Base-by-base conservation (phyloP, 2,888 invertebrate genomes). In the Leucania comma region DNA sequence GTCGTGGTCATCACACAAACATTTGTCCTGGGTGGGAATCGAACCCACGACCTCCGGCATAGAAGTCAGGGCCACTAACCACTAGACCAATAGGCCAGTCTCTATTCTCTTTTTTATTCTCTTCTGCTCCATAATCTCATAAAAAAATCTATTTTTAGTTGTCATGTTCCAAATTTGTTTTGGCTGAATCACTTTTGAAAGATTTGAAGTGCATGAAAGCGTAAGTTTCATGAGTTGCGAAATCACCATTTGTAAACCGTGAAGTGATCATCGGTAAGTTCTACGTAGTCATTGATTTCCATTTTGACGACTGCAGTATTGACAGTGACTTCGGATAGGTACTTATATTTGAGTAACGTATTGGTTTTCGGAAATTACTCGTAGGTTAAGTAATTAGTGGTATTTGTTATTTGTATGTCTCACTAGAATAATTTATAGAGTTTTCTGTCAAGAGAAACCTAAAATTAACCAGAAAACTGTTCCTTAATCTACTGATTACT, bases 401-500 rank as follows among this genome's bases (percentile, higher is more conserved):
- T 17, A 5, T 20, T 17, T 42, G 6, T 42, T 42, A 17, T 42
- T 42, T 6, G 17, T 1, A 51, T 38, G 24, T 50, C 9, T 46
- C n/a, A 65, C 14, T 51, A 46, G 14, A 53, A 35, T 38, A 51
- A 75, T 57, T 50, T 35, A 24, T 24, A 35, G 26, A 51, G 14
- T 51, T 69, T 62, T 73, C 59, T 62, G 73, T 74, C 58, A 68
- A 59, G 54, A 46, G 5, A 62, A 10, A 64, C 46, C 20, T 68
- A 60, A 75, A 71, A 79, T 77, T 67, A 72, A 38, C 35, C 20
- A 68, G 59, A 69, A 66, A 68, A 69, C 46, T 64, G 63, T 64
- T 46, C 24, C 22, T 54, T 58, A 29, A 69, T 54, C 29, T 50
- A 35, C 51, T 79, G 66, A 83, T 85, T 83, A 68, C 73, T 73